A percentile compares a stretch with the other conserved stretches of the same genome.
phyloP scores from a whole-genome alignment of 2,113 vertebrate genomes.

The Mesitornis unicolor region DNA sequence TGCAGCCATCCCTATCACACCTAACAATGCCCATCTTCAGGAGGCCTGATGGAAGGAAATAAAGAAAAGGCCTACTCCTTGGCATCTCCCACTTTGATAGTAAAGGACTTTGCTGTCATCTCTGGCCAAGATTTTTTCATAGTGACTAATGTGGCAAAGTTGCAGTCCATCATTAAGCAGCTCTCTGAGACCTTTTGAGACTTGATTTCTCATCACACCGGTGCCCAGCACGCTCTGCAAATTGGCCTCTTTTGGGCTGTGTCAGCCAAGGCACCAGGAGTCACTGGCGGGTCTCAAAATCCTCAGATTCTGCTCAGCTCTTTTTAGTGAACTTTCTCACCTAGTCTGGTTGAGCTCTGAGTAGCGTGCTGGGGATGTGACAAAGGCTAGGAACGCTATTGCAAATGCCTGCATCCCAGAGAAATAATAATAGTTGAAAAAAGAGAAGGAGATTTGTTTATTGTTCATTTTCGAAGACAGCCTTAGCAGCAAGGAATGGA shows the following conservation, averaged over 20 bases:
- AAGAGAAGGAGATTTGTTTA: not conserved
- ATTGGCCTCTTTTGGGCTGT: not conserved
- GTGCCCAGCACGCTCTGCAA: not conserved
- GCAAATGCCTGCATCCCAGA: not conserved
- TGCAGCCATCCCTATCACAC: not conserved
- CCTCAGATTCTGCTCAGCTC: not conserved
- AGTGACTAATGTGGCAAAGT: not conserved
- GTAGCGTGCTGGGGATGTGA: accelerated
- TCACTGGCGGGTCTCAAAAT: not conserved
- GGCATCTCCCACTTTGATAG: not conserved
- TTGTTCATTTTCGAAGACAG: not conserved
- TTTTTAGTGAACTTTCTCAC: not conserved
- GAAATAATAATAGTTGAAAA: not conserved
- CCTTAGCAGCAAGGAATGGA: not conserved
- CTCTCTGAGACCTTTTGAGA: not conserved
- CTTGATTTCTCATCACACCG: not conserved
- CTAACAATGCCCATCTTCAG: not conserved
- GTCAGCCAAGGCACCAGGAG: not conserved
- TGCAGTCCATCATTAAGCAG: not conserved
- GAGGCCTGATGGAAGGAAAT: not conserved
- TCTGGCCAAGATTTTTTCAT: not conserved
- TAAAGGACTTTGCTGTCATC: not conserved
- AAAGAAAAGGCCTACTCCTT: not conserved
- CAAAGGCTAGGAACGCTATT: not conserved
- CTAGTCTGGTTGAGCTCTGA: not conserved